Percentiles rank a stretch among this genome's conserved stretches.
These are phyloP conservation scores for Typhlichthys subterraneus DNA, from an alignment of 2,797 vertebrate genomes.

Conservation along the genomic window DNA sequence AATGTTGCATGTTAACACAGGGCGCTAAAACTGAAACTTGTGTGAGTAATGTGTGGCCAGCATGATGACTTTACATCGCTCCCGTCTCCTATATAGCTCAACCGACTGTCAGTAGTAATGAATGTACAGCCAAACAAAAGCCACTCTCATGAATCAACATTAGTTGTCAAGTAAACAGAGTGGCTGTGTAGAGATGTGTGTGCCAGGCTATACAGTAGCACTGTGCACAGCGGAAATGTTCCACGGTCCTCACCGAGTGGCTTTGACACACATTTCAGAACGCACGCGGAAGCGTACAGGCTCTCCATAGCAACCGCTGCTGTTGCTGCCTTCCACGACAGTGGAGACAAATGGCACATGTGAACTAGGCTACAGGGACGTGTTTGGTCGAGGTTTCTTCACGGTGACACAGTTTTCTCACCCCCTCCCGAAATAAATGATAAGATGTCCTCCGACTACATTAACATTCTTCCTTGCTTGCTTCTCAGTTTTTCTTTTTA, in stretches of 20 bases:
- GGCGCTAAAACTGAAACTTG: too few species aligned
- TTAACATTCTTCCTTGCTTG: slow-evolving; percentile 3
- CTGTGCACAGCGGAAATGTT: slow-evolving; percentile 37
- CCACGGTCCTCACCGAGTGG: slow-evolving; percentile 51
- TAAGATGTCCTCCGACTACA: neutral
- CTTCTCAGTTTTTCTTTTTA: slow-evolving; percentile 4
- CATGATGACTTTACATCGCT: too few species aligned
- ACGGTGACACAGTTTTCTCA: slow-evolving; percentile 12
- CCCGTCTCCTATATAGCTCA: too few species aligned
- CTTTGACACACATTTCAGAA: slow-evolving; percentile 66
- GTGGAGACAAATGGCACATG: slow-evolving; percentile 42
- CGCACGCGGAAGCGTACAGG: slow-evolving; percentile 36
- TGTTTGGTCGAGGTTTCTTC: slow-evolving; percentile 13
- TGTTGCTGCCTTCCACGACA: slow-evolving; percentile 22
- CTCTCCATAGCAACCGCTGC: slow-evolving; percentile 53
- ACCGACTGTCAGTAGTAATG: too few species aligned
- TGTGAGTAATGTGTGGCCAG: too few species aligned
- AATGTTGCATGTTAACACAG: too few species aligned
- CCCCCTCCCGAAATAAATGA: neutral
- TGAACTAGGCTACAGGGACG: slow-evolving; percentile 13
- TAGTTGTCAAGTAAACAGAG: too few species aligned
- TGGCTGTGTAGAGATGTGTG: slow-evolving; percentile 20
- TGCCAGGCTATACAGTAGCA: slow-evolving; percentile 37
- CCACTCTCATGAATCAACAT: neutral
- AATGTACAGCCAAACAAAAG: too few species aligned